These are phyloP conservation scores for Oegoconia quadripuncta DNA, from an alignment of 2,888 invertebrate species.

Conservation along the genomic window DNA sequence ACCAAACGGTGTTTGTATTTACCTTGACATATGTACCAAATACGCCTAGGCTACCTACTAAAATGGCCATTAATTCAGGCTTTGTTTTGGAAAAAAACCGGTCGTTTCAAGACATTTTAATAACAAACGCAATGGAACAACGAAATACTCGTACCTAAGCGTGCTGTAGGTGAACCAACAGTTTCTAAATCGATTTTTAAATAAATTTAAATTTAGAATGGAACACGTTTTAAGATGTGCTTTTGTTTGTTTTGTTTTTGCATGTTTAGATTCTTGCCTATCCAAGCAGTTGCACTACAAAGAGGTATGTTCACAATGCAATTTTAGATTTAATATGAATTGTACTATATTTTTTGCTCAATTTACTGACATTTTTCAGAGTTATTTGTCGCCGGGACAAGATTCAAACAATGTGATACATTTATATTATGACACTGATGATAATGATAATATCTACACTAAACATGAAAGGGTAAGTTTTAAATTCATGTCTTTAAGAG, in stretches of 20 bases:
- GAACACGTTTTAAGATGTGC: neutral
- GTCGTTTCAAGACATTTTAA: too few relatives aligned
- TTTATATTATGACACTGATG: neutral
- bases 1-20: too few relatives aligned
- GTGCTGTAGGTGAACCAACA: too few relatives aligned
- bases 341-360: too few relatives aligned
- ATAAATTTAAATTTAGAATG: neutral
- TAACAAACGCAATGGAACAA: too few relatives aligned
- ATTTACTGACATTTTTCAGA: neutral
- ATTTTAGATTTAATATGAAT: too few relatives aligned
- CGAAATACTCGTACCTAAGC: too few relatives aligned
- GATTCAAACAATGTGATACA: neutral
- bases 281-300: constrained; percentile 30
- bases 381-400: neutral
- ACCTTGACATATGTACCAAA: too few relatives aligned
- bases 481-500: constrained; percentile 1
- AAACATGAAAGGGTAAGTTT: constrained; percentile 28
- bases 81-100: too few relatives aligned
- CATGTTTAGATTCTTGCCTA: constrained; percentile 10
- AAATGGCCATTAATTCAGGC: too few relatives aligned
- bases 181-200: too few relatives aligned
- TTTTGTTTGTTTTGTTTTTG: neutral
- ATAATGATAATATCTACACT: neutral
- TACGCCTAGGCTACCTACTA: too few relatives aligned
- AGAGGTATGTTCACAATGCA: constrained; percentile 34